A percentile compares a stretch with the other conserved stretches of the same genome.
Conservation (phyloP, 2,888 invertebrate genomes). For the Stramonita haemastoma region DNA sequence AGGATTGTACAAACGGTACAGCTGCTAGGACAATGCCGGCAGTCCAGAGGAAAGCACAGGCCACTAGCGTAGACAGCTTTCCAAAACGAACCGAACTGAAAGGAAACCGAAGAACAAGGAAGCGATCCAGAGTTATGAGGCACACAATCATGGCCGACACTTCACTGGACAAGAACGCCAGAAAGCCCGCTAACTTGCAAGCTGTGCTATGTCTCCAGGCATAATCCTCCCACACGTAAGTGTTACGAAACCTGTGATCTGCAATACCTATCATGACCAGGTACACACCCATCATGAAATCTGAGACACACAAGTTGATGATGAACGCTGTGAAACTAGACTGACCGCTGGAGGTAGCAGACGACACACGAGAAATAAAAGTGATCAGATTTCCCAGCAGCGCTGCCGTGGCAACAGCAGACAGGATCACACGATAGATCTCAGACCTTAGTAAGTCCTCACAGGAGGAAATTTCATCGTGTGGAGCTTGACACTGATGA, state of each 20-base stretch:
- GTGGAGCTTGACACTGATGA: conserved; percentile 43
- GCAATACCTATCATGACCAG: conserved; percentile 55
- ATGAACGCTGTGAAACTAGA: conserved; percentile 31
- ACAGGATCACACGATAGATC: conserved; percentile 49
- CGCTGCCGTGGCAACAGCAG: conserved; percentile 52
- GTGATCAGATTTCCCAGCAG: conserved; percentile 52
- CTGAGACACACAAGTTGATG: conserved; percentile 37
- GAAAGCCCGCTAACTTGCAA: conserved; percentile 57
- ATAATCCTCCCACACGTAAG: conserved; percentile 56
- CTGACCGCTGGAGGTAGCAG: conserved; percentile 55
- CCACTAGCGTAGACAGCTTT: background rate
- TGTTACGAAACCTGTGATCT: conserved; percentile 53
- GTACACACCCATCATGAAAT: conserved; percentile 58
- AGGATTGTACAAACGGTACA: conserved; percentile 48
- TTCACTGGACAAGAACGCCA: conserved; percentile 79
- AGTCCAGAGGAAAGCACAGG: background rate
- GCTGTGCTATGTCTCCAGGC: conserved; percentile 55
- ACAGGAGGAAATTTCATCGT: conserved; percentile 57
- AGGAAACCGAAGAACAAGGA: conserved; percentile 82
- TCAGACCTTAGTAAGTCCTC: conserved; percentile 55
- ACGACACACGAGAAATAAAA: conserved; percentile 44
- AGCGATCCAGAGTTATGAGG: conserved; percentile 82
- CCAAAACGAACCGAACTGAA: conserved; percentile 67
- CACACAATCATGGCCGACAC: conserved; percentile 79
- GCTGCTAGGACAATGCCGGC: conserved; percentile 56